Evolutionary conservation across 2,888 invertebrate genomes (phyloP).

Genomic region (Apodemia zela): DNA sequence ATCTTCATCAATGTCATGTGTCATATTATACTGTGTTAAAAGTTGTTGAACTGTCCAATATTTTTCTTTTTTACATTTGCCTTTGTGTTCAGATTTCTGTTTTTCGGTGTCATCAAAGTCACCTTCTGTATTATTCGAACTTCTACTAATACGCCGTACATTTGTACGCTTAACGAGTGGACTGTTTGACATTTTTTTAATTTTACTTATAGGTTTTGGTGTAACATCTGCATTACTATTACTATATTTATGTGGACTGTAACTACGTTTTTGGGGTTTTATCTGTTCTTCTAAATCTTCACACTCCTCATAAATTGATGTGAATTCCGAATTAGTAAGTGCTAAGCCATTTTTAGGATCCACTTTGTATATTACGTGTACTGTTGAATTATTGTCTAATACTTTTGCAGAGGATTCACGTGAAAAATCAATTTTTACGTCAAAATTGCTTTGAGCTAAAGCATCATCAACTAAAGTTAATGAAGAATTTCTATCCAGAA

Average conservation of each 20-base stretch:
- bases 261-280: slow-evolving; percentile 49
- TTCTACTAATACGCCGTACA: neutral
- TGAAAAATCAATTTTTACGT: slow-evolving; percentile 31
- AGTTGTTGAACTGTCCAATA: slow-evolving; percentile 47
- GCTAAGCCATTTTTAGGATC: slow-evolving; percentile 28
- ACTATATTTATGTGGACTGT: slow-evolving; percentile 43
- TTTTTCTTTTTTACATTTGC: slow-evolving; percentile 25
- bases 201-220: slow-evolving; percentile 54
- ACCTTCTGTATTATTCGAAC: slow-evolving; percentile 27
- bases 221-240: slow-evolving; percentile 42
- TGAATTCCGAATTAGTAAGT: slow-evolving; percentile 36
- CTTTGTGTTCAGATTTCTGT: slow-evolving; percentile 3
- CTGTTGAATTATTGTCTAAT: slow-evolving; percentile 32
- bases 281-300: slow-evolving; percentile 13
- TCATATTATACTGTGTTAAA: slow-evolving; percentile 40
- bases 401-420: slow-evolving; percentile 19
- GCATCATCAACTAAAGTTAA: slow-evolving; percentile 61
- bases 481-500: slow-evolving; percentile 52
- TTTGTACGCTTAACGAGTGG: slow-evolving; percentile 31
- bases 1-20: neutral
- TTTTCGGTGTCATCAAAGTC: slow-evolving; percentile 14
- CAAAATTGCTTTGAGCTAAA: slow-evolving; percentile 29
- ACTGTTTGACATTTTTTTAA: slow-evolving; percentile 49
- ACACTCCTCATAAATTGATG: slow-evolving; percentile 36
- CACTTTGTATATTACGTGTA: slow-evolving; percentile 41